These are phyloP conservation scores for Hyles vespertilio DNA, from an alignment of 1,140 invertebrate species.

Conservation along the genomic window DNA sequence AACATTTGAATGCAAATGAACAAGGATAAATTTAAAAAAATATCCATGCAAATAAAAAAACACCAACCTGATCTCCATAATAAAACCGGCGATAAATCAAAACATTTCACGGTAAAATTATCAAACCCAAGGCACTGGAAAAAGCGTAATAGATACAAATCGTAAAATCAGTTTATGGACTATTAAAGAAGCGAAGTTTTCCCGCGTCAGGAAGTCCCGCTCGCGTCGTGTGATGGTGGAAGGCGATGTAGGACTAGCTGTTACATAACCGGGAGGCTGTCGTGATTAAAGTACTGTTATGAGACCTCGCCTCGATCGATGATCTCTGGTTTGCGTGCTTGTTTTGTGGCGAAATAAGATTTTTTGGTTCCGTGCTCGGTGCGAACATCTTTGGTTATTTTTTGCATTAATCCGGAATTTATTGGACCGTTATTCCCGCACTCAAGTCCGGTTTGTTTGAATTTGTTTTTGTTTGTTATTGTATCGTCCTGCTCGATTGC, in stretches of 20 bases:
- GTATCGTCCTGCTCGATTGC: no score
- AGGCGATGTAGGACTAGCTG: constrained; percentile 51
- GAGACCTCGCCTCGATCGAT: constrained; percentile 67
- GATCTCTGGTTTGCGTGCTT: constrained; percentile 64
- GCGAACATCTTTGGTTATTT: not conserved
- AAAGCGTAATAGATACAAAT: no score
- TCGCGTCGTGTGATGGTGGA: constrained; percentile 37
- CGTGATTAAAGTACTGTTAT: constrained; percentile 60
- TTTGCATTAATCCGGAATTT: not conserved
- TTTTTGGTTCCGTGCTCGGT: constrained; percentile 33
- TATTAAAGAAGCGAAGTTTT: not conserved
- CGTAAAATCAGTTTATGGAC: no score
- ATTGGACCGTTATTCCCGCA: no score
- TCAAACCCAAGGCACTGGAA: no score
- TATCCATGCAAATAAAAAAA: no score
- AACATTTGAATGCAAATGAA: no score
- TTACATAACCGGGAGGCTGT: constrained; percentile 60
- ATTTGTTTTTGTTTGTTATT: not conserved
- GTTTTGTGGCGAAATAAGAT: constrained; percentile 70
- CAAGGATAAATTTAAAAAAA: no score
- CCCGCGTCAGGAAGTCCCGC: constrained; percentile 14
- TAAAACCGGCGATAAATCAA: no score
- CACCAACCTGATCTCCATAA: no score
- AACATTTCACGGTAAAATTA: no score
- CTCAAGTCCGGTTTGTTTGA: no score